phyloP scores from a whole-genome alignment of 2,888 invertebrate genomes.

The Aphrophora alni region DNA sequence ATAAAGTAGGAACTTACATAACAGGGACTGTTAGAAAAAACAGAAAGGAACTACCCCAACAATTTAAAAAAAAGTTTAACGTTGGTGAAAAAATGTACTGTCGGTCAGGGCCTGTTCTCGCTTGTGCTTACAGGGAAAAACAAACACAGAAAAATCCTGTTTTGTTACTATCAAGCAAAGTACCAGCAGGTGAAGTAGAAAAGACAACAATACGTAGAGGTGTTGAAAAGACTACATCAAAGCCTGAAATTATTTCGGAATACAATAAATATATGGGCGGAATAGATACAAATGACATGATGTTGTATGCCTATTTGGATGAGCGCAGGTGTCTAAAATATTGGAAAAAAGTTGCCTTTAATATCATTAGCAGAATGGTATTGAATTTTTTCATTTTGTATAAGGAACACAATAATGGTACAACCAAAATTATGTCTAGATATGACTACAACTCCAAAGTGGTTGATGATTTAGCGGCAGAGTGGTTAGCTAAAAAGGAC shows the following conservation, averaged over 20 bases:
- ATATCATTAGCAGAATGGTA: too few relatives aligned
- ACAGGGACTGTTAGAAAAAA: background rate
- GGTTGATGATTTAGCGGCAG: too few relatives aligned
- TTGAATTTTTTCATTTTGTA: too few relatives aligned
- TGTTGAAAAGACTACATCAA: background rate
- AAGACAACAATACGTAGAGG: background rate
- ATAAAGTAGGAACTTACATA: background rate
- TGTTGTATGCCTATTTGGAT: too few relatives aligned
- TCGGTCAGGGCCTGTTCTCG: background rate
- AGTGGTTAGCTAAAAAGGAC: too few relatives aligned
- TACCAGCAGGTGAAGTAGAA: background rate
- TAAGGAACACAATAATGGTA: too few relatives aligned
- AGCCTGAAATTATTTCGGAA: background rate
- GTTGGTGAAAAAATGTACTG: background rate
- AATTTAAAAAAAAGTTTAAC: background rate
- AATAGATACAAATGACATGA: background rate
- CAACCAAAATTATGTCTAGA: too few relatives aligned
- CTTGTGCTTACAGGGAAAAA: constrained; percentile 1
- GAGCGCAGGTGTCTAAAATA: too few relatives aligned
- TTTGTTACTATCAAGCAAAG: background rate
- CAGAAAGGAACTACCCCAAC: background rate
- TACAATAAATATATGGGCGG: constrained; percentile 6
- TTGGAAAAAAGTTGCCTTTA: too few relatives aligned
- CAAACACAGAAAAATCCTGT: background rate
- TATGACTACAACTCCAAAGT: too few relatives aligned